These are phyloP conservation scores for Esperia sulphurella DNA, from an alignment of 2,888 invertebrate species.

Conservation along the genomic window DNA sequence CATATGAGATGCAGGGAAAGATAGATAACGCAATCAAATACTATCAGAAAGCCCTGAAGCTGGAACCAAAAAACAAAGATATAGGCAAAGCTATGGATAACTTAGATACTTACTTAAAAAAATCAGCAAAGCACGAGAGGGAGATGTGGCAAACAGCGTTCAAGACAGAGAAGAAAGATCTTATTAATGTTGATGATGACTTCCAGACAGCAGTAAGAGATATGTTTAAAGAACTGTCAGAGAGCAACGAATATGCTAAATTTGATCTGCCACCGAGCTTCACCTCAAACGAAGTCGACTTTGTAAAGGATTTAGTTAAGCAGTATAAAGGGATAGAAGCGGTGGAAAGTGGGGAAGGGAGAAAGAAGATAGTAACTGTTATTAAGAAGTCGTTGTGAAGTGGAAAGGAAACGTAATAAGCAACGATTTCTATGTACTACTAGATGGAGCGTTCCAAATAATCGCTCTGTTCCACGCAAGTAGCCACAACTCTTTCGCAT, in stretches of 20 bases:
- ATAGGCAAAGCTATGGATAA: slow-evolving; percentile 49
- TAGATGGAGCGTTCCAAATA: too few relatives aligned
- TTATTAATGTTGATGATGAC: slow-evolving; percentile 47
- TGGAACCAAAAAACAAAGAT: slow-evolving; percentile 65
- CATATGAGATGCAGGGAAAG: slow-evolving; percentile 47
- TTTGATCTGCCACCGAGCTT: slow-evolving; percentile 54
- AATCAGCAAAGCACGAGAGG: slow-evolving; percentile 37
- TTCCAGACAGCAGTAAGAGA: slow-evolving; percentile 48
- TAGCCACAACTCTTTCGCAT: too few relatives aligned
- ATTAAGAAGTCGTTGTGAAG: slow-evolving; percentile 29
- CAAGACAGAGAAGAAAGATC: slow-evolving; percentile 31
- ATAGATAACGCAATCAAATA: slow-evolving; percentile 45
- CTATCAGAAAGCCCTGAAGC: slow-evolving; percentile 58
- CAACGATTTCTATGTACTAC: too few relatives aligned
- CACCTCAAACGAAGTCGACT: slow-evolving; percentile 44
- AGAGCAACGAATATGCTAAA: slow-evolving; percentile 40
- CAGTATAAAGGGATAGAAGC: slow-evolving; percentile 32
- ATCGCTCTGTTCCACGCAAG: too few relatives aligned
- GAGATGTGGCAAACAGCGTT: slow-evolving; percentile 59
- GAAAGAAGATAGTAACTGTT: slow-evolving; percentile 42
- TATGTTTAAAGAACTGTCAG: slow-evolving; percentile 57
- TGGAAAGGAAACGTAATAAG: too few relatives aligned
- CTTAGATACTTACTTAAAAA: slow-evolving; percentile 41
- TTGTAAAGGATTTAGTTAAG: slow-evolving; percentile 41
- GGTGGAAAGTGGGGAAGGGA: slow-evolving; percentile 42